These are phyloP conservation scores for Oreonectes daqikongensis DNA, from an alignment of 2,797 vertebrate species.

Conservation along the genomic window DNA sequence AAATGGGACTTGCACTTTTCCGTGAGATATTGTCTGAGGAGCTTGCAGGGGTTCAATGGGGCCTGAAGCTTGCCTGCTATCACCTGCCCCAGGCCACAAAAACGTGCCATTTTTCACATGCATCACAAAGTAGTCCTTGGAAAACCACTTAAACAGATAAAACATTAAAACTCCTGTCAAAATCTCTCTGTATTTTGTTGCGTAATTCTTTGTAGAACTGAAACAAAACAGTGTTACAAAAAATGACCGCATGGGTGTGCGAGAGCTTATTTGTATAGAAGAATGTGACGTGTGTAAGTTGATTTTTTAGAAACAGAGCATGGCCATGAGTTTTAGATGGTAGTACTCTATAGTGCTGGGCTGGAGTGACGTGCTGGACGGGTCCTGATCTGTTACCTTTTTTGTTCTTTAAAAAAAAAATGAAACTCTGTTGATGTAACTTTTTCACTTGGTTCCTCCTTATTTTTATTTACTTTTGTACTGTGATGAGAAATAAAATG, in stretches of 20 bases:
- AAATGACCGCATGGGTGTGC: slow-evolving; percentile 80
- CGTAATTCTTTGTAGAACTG: slow-evolving; percentile 89
- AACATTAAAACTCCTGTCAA: slow-evolving; percentile 79
- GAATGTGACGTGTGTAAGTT: slow-evolving; percentile 67
- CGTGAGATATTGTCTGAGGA: slow-evolving; percentile 44
- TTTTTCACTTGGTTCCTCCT: slow-evolving; percentile 81
- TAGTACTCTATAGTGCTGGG: slow-evolving; percentile 44
- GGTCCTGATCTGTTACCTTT: slow-evolving; percentile 64
- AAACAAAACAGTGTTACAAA: slow-evolving; percentile 76
- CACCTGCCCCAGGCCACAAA: slow-evolving; percentile 66
- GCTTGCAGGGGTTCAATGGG: slow-evolving; percentile 57
- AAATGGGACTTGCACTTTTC: slow-evolving; percentile 56
- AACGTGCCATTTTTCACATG: slow-evolving; percentile 85
- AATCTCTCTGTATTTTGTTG: slow-evolving; percentile 91
- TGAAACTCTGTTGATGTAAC: slow-evolving; percentile 74
- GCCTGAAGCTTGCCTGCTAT: slow-evolving; percentile 57
- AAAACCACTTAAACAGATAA: slow-evolving; percentile 69
- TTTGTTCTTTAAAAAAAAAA: slow-evolving; percentile 61
- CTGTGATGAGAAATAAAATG: slow-evolving; percentile 99
- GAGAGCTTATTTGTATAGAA: slow-evolving; percentile 60
- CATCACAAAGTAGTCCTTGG: slow-evolving; percentile 85
- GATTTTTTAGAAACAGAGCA: slow-evolving; percentile 76
- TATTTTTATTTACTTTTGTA: slow-evolving; percentile 99
- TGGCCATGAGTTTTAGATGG: slow-evolving; percentile 75
- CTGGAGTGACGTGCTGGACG: slow-evolving; percentile 52